Base-by-base conservation (phyloP, 2,888 invertebrate species). In the Asteroscopus sphinx region DNA sequence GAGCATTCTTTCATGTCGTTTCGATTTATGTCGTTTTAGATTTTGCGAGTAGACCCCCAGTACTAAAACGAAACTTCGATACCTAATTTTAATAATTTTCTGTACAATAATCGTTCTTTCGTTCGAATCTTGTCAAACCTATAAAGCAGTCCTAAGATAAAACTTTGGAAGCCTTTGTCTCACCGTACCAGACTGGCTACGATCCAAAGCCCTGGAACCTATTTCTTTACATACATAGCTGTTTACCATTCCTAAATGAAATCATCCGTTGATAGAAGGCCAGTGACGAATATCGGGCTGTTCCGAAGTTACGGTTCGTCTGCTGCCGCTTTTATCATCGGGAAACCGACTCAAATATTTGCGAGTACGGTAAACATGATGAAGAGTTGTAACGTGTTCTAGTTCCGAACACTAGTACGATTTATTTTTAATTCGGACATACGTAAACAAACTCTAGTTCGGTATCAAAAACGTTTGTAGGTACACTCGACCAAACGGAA, bases 181-280 rank as follows among this genome's bases (percentile, higher is more conserved):
- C 25, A 40, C 16, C 33, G 5, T n/a, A 0, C 32, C 13, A n/a
- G 12, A 57, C 68, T 81, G 81, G 81, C 75, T 33, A n/a, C 42
- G 36, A 42, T 76, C 82, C 82, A 80, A 77, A 58, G 35, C 47
- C 53, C 37, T 48, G 62, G 62, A 44, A 9, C 30, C 16, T 61
- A 61, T 61, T 66, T 79, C 64, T 80, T 76, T 75, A 74, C 61
- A 47, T 68, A 35, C 45, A 61, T 25, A 49, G 51, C 57, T 76
- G 73, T 79, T 81, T 78, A 78, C 70, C 46, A 49, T 68, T 42
- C 51, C 63, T 60, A 64, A 72, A 68, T 55, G 59, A 60, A 68
- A 74, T 56, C 45, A 32, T 48, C 41, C 45, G 51, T 47, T 74
- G 68, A 74, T 70, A 68, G 62, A 66, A 57, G 57, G 51, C 68